Conservation (phyloP, 2,113 vertebrate genomes). For the Leucopsar rothschildi region DNA sequence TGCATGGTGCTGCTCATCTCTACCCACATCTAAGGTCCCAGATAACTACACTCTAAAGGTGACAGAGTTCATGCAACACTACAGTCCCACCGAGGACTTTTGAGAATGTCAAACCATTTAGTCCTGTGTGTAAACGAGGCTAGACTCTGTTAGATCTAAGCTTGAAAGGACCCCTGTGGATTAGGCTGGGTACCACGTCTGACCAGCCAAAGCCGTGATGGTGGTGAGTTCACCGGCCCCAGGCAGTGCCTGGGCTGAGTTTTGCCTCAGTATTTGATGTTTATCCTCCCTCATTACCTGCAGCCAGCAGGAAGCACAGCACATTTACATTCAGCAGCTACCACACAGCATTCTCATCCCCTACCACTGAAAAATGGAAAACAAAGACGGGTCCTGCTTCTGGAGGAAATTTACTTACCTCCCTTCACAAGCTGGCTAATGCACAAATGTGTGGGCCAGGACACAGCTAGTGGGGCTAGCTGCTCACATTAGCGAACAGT, state of each 20-base stretch:
- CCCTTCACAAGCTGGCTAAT: not conserved
- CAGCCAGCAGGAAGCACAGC: not conserved
- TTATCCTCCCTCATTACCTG: not conserved
- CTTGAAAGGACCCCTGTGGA: not conserved
- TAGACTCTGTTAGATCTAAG: not conserved
- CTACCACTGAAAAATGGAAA: not conserved
- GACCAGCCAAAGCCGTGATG: not conserved
- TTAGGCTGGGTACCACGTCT: not conserved
- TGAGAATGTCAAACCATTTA: not conserved
- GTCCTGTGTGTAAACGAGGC: accelerated
- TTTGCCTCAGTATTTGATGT: not conserved
- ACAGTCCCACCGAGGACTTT: not conserved
- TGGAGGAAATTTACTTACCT: not conserved
- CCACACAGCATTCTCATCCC: accelerated
- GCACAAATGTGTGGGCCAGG: not conserved
- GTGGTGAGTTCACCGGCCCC: not conserved
- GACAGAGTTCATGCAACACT: not conserved
- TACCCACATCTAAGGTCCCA: not conserved
- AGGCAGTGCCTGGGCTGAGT: accelerated
- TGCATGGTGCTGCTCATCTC: not conserved
- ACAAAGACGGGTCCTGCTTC: not conserved
- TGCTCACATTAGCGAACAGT: not conserved
- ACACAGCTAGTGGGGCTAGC: not conserved
- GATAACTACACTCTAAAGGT: not conserved
- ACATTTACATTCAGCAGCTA: not conserved